A percentile compares a stretch with the other conserved stretches of the same genome.
phyloP scores from a whole-genome alignment of 35 echinoderm and acorn worm species.

The Acanthaster planci region DNA sequence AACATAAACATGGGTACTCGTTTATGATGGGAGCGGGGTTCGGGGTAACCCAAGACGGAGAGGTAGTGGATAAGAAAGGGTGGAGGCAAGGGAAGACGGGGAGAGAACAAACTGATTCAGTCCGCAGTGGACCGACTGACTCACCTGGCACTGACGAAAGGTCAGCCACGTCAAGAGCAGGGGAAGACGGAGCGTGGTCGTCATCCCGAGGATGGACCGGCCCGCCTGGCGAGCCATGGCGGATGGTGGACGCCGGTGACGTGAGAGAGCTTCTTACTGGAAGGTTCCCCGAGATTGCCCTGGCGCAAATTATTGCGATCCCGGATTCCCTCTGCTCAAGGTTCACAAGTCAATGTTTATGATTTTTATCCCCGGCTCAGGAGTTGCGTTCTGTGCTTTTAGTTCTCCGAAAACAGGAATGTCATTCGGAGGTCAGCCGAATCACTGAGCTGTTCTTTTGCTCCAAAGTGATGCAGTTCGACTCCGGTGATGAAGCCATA shows the following conservation, averaged over 20 bases:
- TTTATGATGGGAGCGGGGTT: slow-evolving; percentile 15
- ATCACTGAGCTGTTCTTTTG: too few relatives aligned
- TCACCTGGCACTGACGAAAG: slow-evolving; percentile 17
- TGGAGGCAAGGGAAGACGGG: not conserved
- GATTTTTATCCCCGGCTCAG: too few relatives aligned
- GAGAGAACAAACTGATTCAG: slow-evolving; percentile 15
- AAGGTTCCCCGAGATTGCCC: too few relatives aligned
- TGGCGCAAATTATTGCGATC: too few relatives aligned
- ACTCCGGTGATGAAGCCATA: too few relatives aligned
- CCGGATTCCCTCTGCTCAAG: too few relatives aligned
- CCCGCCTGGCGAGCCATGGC: not conserved
- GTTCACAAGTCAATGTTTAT: too few relatives aligned
- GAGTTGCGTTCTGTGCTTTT: too few relatives aligned
- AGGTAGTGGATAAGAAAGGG: not conserved
- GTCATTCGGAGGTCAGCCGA: too few relatives aligned
- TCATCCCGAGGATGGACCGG: not conserved
- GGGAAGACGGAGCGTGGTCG: not conserved
- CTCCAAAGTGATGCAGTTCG: too few relatives aligned
- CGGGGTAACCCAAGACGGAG: slow-evolving; percentile 1
- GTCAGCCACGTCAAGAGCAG: not conserved
- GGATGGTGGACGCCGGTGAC: not conserved
- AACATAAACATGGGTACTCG: not conserved
- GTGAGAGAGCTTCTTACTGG: too few relatives aligned
- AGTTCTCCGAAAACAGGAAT: too few relatives aligned
- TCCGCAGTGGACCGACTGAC: not conserved